Conservation (phyloP, 2,113 vertebrate genomes). For the Phycodurus eques region DNA sequence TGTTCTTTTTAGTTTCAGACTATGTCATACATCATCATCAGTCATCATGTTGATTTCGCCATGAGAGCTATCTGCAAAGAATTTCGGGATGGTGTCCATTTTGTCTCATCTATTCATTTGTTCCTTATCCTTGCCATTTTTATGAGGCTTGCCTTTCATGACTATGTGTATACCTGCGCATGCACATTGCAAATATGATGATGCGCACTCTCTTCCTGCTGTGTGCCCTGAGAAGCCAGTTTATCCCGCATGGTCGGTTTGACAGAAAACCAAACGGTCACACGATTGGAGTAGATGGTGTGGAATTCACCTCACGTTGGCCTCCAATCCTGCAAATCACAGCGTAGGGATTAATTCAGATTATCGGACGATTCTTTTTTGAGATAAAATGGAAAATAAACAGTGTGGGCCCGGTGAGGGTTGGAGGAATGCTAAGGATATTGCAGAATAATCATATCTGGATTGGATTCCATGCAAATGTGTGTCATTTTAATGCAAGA, state of each 20-base stretch:
- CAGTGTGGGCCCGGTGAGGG: constrained; percentile 27
- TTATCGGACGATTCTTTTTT: constrained; percentile 61
- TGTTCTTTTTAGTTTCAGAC: constrained; percentile 1
- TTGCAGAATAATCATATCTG: constrained; percentile 8
- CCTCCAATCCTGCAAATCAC: constrained; percentile 40
- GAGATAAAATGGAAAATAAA: constrained; percentile 41
- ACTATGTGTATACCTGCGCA: too few relatives aligned
- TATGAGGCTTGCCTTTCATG: neutral
- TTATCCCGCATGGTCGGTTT: constrained; percentile 35
- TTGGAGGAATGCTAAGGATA: constrained; percentile 28
- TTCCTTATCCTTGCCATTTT: neutral
- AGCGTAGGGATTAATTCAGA: constrained; percentile 56
- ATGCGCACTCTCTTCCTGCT: constrained; percentile 7
- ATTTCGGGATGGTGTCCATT: constrained; percentile 6
- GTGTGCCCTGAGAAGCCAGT: constrained; percentile 29
- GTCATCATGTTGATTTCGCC: constrained; percentile 14
- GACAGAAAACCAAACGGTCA: constrained; percentile 44
- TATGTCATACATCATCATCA: constrained; percentile 6
- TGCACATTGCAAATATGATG: neutral
- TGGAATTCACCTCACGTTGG: neutral
- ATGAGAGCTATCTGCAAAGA: constrained; percentile 11
- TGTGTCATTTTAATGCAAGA: neutral
- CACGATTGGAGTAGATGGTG: constrained; percentile 33
- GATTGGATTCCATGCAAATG: neutral
- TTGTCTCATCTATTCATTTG: neutral